phyloP scores from a whole-genome alignment of 2,888 invertebrate species.

The Rosalia funebris region DNA sequence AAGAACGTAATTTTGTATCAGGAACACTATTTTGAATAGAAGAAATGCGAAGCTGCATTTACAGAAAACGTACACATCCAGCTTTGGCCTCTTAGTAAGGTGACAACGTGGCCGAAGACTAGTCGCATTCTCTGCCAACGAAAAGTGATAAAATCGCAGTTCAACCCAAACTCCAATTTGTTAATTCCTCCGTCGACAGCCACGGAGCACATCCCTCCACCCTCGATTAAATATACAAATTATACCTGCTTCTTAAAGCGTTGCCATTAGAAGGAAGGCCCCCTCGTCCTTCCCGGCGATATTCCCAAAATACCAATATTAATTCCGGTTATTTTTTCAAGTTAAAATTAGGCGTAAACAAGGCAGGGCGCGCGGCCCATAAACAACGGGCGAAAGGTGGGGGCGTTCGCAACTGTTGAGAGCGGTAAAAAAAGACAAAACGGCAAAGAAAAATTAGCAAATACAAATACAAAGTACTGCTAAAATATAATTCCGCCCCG shows the following conservation, averaged over 20 bases:
- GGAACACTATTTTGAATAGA: no score
- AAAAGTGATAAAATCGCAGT: no score
- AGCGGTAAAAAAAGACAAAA: constrained; percentile 30
- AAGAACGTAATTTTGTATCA: no score
- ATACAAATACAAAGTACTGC: constrained; percentile 58
- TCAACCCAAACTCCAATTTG: constrained; percentile 1
- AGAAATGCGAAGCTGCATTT: no score
- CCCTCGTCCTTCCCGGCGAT: constrained; percentile 22
- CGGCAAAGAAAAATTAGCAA: constrained; percentile 57
- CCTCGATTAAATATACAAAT: constrained; percentile 28
- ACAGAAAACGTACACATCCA: no score
- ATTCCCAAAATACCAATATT: constrained; percentile 43
- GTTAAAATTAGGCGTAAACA: constrained; percentile 40
- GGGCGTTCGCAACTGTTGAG: constrained; percentile 19
- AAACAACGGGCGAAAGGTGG: no score
- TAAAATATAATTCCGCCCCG: constrained; percentile 58
- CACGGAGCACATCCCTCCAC: constrained; percentile 11
- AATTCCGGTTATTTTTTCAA: constrained; percentile 38
- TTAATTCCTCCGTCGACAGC: background rate
- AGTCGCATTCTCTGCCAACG: no score
- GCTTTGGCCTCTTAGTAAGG: no score
- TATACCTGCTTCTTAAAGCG: constrained; percentile 29
- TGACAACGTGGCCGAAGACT: no score
- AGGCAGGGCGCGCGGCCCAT: constrained; percentile 24
- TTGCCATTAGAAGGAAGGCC: constrained; percentile 34